Evolutionary conservation across 2,797 vertebrate genomes (phyloP).

Genomic region (Fringilla coelebs): DNA sequence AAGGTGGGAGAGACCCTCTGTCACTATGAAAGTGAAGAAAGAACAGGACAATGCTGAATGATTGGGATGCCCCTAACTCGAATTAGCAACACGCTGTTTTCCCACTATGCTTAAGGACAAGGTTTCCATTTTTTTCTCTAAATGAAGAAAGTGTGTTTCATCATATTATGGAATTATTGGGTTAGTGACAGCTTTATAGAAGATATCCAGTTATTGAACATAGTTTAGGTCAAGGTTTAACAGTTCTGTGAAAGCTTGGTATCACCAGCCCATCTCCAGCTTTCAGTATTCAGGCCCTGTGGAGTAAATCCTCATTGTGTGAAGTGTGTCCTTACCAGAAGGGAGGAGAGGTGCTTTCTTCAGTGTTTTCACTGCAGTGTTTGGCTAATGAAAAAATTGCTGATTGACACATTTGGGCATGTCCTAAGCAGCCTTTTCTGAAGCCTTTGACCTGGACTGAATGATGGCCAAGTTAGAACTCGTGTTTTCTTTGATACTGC

Average conservation of each 20-base stretch:
- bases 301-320: not conserved
- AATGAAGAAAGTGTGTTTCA: not conserved
- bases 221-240: not conserved
- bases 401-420: not conserved
- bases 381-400: not conserved
- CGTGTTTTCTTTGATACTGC: not conserved
- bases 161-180: not conserved
- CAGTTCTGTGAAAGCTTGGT: not conserved
- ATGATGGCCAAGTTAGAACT: not conserved
- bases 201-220: not conserved
- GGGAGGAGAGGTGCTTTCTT: not conserved
- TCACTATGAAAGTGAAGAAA: not conserved
- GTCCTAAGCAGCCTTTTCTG: not conserved
- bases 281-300: not conserved
- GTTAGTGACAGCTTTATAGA: not conserved
- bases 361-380: not conserved
- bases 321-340: not conserved
- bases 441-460: not conserved
- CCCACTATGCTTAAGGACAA: not conserved
- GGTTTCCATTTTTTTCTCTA: not conserved
- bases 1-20: not conserved
- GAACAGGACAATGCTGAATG: not conserved
- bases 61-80: not conserved
- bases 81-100: not conserved
- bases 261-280: not conserved